phyloP scores from a whole-genome alignment of 2,113 vertebrate species.

The Limanda limanda region DNA sequence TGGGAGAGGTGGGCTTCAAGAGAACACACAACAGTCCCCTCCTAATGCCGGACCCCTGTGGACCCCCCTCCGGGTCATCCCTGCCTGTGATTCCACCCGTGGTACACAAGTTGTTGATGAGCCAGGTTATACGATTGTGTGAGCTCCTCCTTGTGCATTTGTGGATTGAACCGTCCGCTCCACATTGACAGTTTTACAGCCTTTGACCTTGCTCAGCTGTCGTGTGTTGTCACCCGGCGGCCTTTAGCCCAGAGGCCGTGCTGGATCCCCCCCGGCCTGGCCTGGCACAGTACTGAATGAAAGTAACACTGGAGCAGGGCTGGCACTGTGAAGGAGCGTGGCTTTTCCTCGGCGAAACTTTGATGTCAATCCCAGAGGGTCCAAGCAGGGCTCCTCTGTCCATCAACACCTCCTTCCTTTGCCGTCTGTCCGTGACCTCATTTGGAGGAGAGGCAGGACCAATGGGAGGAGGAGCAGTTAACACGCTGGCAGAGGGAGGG shows the following conservation, averaged over 20 bases:
- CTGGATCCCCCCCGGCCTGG: constrained; percentile 1
- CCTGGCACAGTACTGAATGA: constrained; percentile 27
- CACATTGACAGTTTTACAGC: constrained; percentile 21
- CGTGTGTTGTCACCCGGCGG: constrained; percentile 61
- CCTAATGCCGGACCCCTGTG: constrained; percentile 18
- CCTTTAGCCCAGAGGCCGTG: constrained; percentile 31
- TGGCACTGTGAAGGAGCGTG: constrained; percentile 14
- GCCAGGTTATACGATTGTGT: constrained; percentile 17
- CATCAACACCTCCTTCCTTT: constrained; percentile 42
- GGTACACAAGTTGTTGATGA: constrained; percentile 14
- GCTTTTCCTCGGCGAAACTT: constrained; percentile 37
- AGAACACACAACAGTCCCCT: constrained; percentile 19
- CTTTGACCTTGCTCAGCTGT: constrained; percentile 78
- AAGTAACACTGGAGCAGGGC: constrained; percentile 15
- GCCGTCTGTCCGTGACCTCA: neutral
- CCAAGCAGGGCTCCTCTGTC: constrained; percentile 38
- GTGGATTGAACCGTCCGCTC: neutral
- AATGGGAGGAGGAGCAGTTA: neutral
- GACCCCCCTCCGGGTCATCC: constrained; percentile 24
- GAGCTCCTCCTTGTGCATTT: constrained; percentile 7
- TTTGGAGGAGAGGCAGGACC: neutral
- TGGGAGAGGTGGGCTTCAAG: constrained; percentile 23
- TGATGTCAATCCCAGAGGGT: constrained; percentile 46
- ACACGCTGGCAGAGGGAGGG: neutral
- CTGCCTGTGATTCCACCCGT: constrained; percentile 43